Percentiles rank a stretch among this genome's conserved stretches.
Evolutionary conservation across 2,888 invertebrate genomes (phyloP).

Genomic region (Ptychoptera albimana): DNA sequence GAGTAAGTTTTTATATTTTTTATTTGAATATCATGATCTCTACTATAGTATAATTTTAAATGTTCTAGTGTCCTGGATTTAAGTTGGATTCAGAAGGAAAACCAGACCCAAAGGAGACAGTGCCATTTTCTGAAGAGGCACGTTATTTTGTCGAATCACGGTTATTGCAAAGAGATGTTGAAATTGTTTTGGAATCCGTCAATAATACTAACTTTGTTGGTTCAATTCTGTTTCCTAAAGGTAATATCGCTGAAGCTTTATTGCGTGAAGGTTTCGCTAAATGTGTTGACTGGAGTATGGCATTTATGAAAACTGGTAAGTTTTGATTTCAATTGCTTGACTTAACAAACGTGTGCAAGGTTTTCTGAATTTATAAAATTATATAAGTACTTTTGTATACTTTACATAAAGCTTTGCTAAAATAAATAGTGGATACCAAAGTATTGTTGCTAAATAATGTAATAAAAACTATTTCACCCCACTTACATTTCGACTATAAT

Average conservation of each 20-base stretch:
- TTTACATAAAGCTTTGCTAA: conserved; percentile 8
- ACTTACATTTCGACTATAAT: conserved; percentile 17
- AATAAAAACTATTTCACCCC: conserved; percentile 27
- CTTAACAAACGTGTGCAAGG: not conserved
- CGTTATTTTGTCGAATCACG: conserved; percentile 84
- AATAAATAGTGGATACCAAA: conserved; percentile 18
- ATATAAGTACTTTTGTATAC: conserved; percentile 4
- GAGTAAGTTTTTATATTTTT: conserved; percentile 34
- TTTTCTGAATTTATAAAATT: not conserved
- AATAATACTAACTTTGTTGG: conserved; percentile 91
- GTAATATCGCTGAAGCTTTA: conserved; percentile 87
- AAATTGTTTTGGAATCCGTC: conserved; percentile 79
- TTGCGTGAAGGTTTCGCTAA: conserved; percentile 82
- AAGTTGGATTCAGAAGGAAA: conserved; percentile 59
- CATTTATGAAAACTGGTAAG: conserved; percentile 51
- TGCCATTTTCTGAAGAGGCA: conserved; percentile 76
- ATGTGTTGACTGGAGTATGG: conserved; percentile 89
- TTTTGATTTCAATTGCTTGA: conserved; percentile 5
- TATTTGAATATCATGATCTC: not conserved
- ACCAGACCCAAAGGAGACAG: conserved; percentile 46
- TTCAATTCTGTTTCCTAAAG: conserved; percentile 78
- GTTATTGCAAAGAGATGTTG: conserved; percentile 79
- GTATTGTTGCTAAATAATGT: conserved; percentile 16
- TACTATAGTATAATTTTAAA: conserved; percentile 11
- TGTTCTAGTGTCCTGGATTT: conserved; percentile 52